Conservation (phyloP, 2,797 vertebrate genomes). For the Cynodonichthys magdalenae region DNA sequence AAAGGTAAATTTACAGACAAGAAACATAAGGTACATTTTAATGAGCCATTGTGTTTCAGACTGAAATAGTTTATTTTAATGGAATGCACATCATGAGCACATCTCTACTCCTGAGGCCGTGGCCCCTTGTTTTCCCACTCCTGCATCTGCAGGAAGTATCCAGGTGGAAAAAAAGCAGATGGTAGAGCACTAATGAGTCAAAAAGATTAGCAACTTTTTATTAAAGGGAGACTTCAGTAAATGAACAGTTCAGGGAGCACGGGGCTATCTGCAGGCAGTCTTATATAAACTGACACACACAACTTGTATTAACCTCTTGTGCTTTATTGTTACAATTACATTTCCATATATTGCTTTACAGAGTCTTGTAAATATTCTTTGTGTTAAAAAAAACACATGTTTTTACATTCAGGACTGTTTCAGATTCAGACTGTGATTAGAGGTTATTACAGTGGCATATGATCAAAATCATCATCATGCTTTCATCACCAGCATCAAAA, state of each 20-base stretch:
- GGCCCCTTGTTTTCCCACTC: slow-evolving; percentile 38
- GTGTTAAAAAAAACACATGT: slow-evolving; percentile 48
- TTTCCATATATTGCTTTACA: slow-evolving; percentile 72
- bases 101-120: slow-evolving; percentile 38
- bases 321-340: slow-evolving; percentile 78
- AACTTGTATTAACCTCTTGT: slow-evolving; percentile 50
- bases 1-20: not conserved
- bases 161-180: slow-evolving; percentile 76
- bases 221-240: slow-evolving; percentile 32
- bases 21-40: slow-evolving; percentile 10
- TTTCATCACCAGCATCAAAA: slow-evolving; percentile 53
- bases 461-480: slow-evolving; percentile 63
- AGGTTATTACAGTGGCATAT: slow-evolving; percentile 28
- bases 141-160: slow-evolving; percentile 47
- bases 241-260: slow-evolving; percentile 6
- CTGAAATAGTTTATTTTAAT: slow-evolving; percentile 42
- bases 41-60: slow-evolving; percentile 31
- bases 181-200: slow-evolving; percentile 62
- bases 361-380: slow-evolving; percentile 62
- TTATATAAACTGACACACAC: not conserved
- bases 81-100: slow-evolving; percentile 24
- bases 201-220: slow-evolving; percentile 3
- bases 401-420: slow-evolving; percentile 67
- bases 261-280: not conserved
- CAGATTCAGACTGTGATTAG: slow-evolving; percentile 37